Conservation (phyloP, 2,888 invertebrate genomes). For the Pseudolycoriella hygida region DNA sequence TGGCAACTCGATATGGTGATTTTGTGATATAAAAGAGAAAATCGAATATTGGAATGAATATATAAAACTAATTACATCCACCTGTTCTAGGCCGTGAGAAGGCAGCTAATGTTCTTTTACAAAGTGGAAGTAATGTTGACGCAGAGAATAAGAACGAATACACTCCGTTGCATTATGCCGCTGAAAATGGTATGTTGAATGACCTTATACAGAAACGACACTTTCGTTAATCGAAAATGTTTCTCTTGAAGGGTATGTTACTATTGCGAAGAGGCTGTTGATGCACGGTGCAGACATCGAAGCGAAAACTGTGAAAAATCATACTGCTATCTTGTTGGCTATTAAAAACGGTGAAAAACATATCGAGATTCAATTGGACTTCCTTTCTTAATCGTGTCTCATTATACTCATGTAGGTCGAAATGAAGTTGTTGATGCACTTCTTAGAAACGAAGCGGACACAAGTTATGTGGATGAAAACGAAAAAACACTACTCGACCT, state of each 20-base stretch:
- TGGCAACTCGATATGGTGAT: background rate
- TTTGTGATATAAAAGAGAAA: too few species aligned
- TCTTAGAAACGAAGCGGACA: conserved; percentile 2
- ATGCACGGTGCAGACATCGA: background rate
- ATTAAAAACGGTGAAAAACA: conserved; percentile 1
- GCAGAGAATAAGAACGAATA: background rate
- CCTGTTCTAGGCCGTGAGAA: background rate
- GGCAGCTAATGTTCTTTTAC: background rate
- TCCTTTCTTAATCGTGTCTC: too few species aligned
- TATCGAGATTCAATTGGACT: too few species aligned
- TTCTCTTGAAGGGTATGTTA: background rate
- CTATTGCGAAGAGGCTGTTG: conserved; percentile 2
- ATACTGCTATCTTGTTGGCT: conserved; percentile 3
- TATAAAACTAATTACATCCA: too few species aligned
- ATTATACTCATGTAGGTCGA: too few species aligned
- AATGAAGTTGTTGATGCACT: conserved; percentile 2
- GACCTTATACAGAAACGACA: too few species aligned
- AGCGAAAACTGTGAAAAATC: background rate
- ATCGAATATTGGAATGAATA: too few species aligned
- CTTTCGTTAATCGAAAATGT: background rate
- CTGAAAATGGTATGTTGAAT: background rate
- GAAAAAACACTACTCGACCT: conserved; percentile 1
- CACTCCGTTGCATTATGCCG: conserved; percentile 3
- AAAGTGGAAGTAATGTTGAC: background rate
- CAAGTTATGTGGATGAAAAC: background rate